These are phyloP conservation scores for Poecile montanus DNA, from an alignment of 2,797 vertebrate genomes.

Conservation along the genomic window DNA sequence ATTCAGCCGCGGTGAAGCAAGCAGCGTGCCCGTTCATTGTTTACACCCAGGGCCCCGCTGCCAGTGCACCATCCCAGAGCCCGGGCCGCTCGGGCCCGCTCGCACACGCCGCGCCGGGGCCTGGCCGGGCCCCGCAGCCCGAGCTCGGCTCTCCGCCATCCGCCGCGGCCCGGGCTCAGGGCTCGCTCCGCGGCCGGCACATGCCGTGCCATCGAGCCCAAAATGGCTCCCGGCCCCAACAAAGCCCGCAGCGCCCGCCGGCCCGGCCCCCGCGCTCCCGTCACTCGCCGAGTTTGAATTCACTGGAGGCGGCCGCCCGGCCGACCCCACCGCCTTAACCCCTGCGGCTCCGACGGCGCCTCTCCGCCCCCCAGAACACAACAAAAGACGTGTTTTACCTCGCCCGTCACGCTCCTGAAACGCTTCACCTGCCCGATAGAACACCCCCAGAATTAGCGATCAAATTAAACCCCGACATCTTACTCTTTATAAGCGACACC, in stretches of 20 bases:
- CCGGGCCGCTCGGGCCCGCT: not conserved
- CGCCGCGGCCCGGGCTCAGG: not conserved
- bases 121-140: not conserved
- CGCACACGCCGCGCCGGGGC: not conserved
- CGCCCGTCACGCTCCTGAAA: fast-evolving
- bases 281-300: not conserved
- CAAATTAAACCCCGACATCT: not conserved
- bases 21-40: not conserved
- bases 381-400: fast-evolving
- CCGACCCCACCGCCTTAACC: not conserved
- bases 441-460: fast-evolving
- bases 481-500: not conserved
- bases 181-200: not conserved
- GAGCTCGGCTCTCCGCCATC: not conserved
- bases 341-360: not conserved
- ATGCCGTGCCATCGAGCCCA: slow-evolving; percentile 74
- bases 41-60: not conserved
- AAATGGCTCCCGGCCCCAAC: slow-evolving; percentile 92
- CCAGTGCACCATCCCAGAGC: fast-evolving
- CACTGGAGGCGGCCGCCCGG: not conserved
- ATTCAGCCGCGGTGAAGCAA: not conserved
- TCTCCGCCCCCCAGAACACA: fast-evolving
- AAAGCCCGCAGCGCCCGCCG: slow-evolving; percentile 79
- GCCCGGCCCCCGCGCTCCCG: slow-evolving; percentile 73
- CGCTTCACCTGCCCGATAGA: not conserved